A percentile compares a stretch with the other conserved stretches of the same genome.
Evolutionary conservation across 2,113 vertebrate species (phyloP).

Genomic region (Pristiophorus japonicus): DNA sequence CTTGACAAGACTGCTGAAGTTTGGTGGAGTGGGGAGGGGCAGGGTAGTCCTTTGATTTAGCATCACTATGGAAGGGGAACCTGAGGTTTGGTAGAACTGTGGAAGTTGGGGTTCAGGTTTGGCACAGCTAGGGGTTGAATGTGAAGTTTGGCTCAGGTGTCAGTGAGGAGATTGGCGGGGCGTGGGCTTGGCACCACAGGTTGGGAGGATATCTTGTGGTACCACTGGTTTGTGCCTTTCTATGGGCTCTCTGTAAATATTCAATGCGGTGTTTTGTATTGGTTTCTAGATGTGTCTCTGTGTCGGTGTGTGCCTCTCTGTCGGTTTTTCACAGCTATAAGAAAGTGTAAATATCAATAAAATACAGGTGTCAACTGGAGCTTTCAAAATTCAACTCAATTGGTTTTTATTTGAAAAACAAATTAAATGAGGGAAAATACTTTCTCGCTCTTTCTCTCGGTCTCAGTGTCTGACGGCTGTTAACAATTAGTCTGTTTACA

Average conservation of each 20-base stretch:
- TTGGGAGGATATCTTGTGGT: not conserved
- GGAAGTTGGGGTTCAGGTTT: not conserved
- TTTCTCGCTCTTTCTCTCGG: not conserved
- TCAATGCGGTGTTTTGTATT: not conserved
- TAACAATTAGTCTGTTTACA: not conserved
- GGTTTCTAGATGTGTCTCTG: not conserved
- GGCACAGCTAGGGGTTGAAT: not conserved
- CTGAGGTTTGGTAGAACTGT: not conserved
- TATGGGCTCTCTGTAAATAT: not conserved
- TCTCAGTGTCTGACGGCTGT: not conserved
- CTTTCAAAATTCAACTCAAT: not conserved
- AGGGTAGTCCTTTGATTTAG: not conserved
- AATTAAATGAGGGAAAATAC: not conserved
- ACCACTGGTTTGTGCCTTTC: not conserved
- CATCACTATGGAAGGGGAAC: not conserved
- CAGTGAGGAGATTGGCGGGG: not conserved
- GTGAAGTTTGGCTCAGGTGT: not conserved
- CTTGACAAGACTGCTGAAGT: not conserved
- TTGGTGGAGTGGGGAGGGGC: not conserved
- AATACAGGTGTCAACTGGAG: not conserved
- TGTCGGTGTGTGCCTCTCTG: not conserved
- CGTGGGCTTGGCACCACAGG: not conserved
- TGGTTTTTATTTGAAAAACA: not conserved
- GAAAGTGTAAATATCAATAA: not conserved
- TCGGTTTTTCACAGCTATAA: not conserved